These are phyloP conservation scores for Oryctes rhinoceros DNA, from an alignment of 1,140 invertebrate genomes.

Conservation along the genomic window DNA sequence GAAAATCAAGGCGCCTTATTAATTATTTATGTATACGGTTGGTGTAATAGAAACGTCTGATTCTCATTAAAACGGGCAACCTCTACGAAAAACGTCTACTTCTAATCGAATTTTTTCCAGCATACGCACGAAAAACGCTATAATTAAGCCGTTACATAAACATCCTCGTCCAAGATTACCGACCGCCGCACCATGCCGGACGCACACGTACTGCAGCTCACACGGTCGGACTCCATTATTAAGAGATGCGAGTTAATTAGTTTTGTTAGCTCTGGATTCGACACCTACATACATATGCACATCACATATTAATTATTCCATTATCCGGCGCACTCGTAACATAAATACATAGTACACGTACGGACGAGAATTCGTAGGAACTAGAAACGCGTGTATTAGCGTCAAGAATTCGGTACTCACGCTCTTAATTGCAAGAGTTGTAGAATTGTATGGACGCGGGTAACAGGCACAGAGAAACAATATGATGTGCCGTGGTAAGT, in stretches of 20 bases:
- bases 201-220: not conserved
- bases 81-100: constrained; percentile 10
- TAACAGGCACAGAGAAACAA: not conserved
- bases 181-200: not conserved
- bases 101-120: constrained; percentile 20
- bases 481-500: not conserved
- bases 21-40: not conserved
- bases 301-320: constrained; percentile 34
- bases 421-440: not conserved
- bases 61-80: not conserved
- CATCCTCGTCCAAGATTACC: constrained; percentile 8
- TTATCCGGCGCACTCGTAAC: not conserved
- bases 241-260: constrained; percentile 32
- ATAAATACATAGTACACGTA: not conserved
- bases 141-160: constrained; percentile 32
- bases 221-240: not conserved
- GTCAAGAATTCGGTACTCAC: not conserved
- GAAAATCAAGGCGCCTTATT: too few species aligned
- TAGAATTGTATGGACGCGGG: not conserved
- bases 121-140: not conserved
- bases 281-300: constrained; percentile 8
- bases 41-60: not conserved
- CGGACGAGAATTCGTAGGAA: not conserved
- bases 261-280: constrained; percentile 23
- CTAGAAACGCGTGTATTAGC: not conserved